Evolutionary conservation across 1,140 invertebrate species (phyloP), one percentile per base, ranked within the genome.

Genomic region (Rhopalosiphum padi): DNA sequence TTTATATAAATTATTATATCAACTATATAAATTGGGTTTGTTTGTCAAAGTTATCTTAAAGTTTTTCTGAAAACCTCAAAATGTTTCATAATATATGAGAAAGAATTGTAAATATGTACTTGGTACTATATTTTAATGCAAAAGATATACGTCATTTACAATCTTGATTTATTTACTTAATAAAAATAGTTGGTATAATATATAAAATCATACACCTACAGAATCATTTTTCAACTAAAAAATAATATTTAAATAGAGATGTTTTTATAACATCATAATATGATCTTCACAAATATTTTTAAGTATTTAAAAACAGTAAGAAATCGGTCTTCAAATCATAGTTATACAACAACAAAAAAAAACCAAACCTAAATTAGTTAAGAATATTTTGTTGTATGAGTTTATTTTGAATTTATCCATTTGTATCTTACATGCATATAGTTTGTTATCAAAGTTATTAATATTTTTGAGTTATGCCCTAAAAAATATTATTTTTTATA

Each of bases 161-260:
- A 85, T 43, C 83, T 85, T 85, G 83, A 85, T 85, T 41, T 85
- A 85, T 85, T 85, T 25, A 25, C 25, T 85, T 25, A 85, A 85
- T 41, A 85, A 85, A n/a, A 77, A 77, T 35, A n/a, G 30, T n/a
- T 77, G 60, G 30, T 35, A 77, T 77, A 30, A n/a, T n/a, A 68
- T n/a, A 68, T 68, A 68, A n/a, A 68, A 11, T 11, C 60, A n/a
- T 60, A 77, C 60, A 77, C 15, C 15, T 18, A 77, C 60, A n/a
- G 30, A n/a, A n/a, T 77, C 30, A 18, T 68, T 77, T 77, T 77
- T n/a, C n/a, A 77, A n/a, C 60, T 18, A 21, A 77, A 77, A 77
- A 77, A n/a, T 30, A n/a, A n/a, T 77, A n/a, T 18, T 35, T 77
- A 30, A 77, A 77, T 18, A 77, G 0, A 77, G 15, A 77, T n/a